Evolutionary conservation across 1,140 invertebrate genomes (phyloP), one percentile per base, ranked within the genome.

Genomic region (Condylostylus longicornis): DNA sequence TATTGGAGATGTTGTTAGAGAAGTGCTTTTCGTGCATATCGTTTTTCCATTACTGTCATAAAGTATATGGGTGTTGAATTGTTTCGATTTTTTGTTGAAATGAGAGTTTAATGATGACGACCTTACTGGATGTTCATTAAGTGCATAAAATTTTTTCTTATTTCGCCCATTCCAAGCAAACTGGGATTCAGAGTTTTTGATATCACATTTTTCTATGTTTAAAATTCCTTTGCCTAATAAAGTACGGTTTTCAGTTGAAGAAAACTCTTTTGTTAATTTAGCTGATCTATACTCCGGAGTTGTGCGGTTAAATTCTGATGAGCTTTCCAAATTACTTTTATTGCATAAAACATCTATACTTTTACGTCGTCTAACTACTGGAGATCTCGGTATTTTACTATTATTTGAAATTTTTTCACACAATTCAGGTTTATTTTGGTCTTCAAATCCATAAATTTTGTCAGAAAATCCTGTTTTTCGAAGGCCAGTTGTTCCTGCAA

Each of bases 121-220:
- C 3, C 7, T 25, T 25, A 8, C 22, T 12, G 22, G 22, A 8
- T 13, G 45, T 42, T 32, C 62, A 61, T 17, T 66, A 69, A 33
- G 72, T 70, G 8, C 64, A 68, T 47, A 80, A 82, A 0, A 77
- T 81, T 13, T 82, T 78, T 3, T 67, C 54, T 23, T 65, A 1
- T 58, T 65, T 30, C 77, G 64, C 2, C 77, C 77, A 43, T 72
- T 75, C 78, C 78, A 81, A 1, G 78, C n/a, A n/a, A n/a, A n/a
- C n/a, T n/a, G n/a, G n/a, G n/a, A n/a, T n/a, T n/a, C n/a, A n/a
- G n/a, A 80, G 41, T 77, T 79, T 28, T 69, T 72, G n/a, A 51
- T 59, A 54, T 46, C 56, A 44, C 39, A 61, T 47, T 34, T 62
- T 44, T n/a, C 50, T 58, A 12, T 53, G 62, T 35, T 53, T 47